These are phyloP conservation scores for Arbacia lixula DNA, from an alignment of 53 echinoderm and acorn worm genomes.

Conservation along the genomic window DNA sequence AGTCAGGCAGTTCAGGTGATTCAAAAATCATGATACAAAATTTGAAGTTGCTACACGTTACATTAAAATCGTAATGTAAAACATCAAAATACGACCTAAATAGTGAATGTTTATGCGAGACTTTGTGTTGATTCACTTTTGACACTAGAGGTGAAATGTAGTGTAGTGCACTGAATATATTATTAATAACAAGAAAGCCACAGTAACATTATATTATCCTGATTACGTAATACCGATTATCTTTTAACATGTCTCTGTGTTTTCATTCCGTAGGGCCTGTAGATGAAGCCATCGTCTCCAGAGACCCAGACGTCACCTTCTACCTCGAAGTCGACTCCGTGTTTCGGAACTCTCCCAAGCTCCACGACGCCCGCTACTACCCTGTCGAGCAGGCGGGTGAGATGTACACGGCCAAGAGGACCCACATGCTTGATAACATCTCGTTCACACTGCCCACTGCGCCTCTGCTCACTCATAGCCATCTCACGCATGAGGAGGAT, in stretches of 20 bases:
- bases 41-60: no score
- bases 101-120: no score
- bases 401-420: slow-evolving; percentile 38
- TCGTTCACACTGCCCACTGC: slow-evolving; percentile 14
- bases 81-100: no score
- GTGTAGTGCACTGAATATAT: not conserved
- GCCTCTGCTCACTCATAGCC: slow-evolving; percentile 16
- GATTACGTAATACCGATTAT: not conserved
- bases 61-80: no score
- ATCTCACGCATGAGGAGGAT: not conserved
- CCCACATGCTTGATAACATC: slow-evolving; percentile 47
- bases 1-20: no score
- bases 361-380: slow-evolving; percentile 33
- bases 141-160: no score
- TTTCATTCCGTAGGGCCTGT: not conserved
- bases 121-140: no score
- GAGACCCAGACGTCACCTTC: slow-evolving; percentile 61
- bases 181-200: not conserved
- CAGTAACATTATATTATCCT: not conserved
- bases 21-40: no score
- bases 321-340: slow-evolving; percentile 83
- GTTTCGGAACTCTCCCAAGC: slow-evolving; percentile 53
- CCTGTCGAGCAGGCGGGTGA: slow-evolving; percentile 13
- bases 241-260: not conserved
- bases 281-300: slow-evolving; percentile 56